Percentiles rank a stretch among this genome's conserved stretches.
phyloP scores from a whole-genome alignment of 2,113 vertebrate species.

The Pterocles orientalis region DNA sequence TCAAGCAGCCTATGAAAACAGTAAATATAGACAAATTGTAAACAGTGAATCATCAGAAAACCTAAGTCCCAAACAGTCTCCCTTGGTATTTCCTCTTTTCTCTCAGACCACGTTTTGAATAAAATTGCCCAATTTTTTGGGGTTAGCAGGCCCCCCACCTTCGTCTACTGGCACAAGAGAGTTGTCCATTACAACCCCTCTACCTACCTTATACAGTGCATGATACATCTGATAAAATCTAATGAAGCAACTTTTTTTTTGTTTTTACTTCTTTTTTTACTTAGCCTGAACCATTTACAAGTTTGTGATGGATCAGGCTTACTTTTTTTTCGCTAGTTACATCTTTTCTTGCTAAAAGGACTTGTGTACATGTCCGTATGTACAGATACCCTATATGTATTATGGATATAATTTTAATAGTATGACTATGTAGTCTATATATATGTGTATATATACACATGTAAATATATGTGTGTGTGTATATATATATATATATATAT shows the following conservation, averaged over 20 bases:
- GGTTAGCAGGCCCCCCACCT: not conserved
- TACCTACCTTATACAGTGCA: not conserved
- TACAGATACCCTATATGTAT: not conserved
- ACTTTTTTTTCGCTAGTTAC: not conserved
- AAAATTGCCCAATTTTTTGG: not conserved
- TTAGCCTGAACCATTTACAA: not conserved
- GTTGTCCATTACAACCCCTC: not conserved
- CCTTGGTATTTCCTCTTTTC: not conserved
- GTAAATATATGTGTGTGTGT: no score
- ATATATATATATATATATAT: not conserved
- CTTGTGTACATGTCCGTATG: not conserved
- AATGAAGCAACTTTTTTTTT: not conserved
- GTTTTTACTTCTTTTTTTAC: not conserved
- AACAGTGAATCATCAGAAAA: slow-evolving; percentile 18
- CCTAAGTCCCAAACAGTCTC: not conserved
- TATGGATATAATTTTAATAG: not conserved
- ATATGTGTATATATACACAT: no score
- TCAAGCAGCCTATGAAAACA: not conserved
- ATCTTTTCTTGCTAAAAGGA: not conserved
- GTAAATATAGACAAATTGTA: not conserved
- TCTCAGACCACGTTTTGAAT: not conserved
- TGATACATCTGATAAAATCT: not conserved
- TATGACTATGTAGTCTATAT: not conserved
- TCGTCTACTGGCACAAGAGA: not conserved
- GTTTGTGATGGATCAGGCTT: not conserved